Evolutionary conservation across 2,113 vertebrate species (phyloP).

Genomic region (Nannospalax galili): DNA sequence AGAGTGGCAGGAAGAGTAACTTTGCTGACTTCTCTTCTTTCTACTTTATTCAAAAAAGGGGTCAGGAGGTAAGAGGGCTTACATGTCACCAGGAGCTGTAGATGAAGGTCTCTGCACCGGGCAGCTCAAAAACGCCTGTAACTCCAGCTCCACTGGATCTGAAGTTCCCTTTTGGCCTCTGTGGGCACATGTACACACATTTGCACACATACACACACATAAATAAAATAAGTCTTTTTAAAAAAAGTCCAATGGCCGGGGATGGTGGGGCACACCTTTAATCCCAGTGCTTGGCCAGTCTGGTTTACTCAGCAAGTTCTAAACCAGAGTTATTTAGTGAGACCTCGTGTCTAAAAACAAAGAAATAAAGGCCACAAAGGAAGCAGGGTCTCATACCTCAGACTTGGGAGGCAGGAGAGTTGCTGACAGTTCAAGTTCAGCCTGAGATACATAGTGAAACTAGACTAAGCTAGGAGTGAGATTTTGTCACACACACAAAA

Average conservation of each 20-base stretch:
- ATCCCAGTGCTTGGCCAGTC: too few relatives aligned
- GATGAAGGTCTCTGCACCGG: background rate
- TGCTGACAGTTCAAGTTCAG: too few relatives aligned
- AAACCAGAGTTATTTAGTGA: too few relatives aligned
- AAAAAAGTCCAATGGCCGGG: too few relatives aligned
- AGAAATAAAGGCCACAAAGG: background rate
- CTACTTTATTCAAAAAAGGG: background rate
- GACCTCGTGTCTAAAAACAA: too few relatives aligned
- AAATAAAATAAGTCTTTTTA: too few relatives aligned
- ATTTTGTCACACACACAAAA: background rate
- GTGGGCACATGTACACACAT: background rate
- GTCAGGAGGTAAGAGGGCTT: background rate
- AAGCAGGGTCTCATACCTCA: background rate
- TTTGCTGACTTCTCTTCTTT: background rate
- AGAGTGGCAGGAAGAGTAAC: background rate
- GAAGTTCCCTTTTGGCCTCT: background rate
- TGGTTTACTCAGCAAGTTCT: too few relatives aligned
- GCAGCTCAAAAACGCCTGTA: background rate
- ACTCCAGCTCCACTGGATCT: background rate
- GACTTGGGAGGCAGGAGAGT: too few relatives aligned
- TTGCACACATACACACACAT: background rate
- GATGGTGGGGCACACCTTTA: too few relatives aligned
- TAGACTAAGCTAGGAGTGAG: background rate
- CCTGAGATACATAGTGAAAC: background rate
- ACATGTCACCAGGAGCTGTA: background rate